Percentiles rank a stretch among this genome's conserved stretches.
These are phyloP conservation scores for Tretioscincus oriximinensis DNA, from an alignment of 2,113 vertebrate species.

Conservation along the genomic window DNA sequence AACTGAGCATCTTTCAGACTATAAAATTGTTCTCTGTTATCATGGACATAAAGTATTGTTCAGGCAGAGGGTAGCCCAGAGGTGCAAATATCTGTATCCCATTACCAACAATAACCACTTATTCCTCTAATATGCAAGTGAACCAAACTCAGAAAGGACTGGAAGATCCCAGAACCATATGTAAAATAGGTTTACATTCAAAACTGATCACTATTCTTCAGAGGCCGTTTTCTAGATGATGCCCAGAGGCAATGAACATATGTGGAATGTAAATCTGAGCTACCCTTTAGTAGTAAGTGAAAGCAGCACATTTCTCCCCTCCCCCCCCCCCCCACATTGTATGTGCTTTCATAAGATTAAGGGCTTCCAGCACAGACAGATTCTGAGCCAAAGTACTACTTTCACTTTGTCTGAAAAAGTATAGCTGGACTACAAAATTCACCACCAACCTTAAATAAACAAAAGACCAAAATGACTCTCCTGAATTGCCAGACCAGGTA, in stretches of 20 bases:
- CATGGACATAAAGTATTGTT: neutral
- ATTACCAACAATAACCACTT: neutral
- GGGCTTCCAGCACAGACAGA: neutral
- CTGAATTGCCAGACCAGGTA: neutral
- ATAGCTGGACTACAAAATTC: neutral
- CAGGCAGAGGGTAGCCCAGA: slow-evolving; percentile 5
- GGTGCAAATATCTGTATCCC: slow-evolving; percentile 29
- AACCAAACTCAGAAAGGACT: slow-evolving; percentile 36
- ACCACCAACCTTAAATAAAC: neutral
- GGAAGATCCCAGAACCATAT: slow-evolving; percentile 47
- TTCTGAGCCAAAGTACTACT: neutral
- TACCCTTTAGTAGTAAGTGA: neutral
- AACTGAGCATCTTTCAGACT: neutral
- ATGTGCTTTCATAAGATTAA: neutral
- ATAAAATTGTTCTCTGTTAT: neutral
- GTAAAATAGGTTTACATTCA: slow-evolving; percentile 61
- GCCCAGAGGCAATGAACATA: slow-evolving; percentile 38
- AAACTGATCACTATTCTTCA: slow-evolving; percentile 42
- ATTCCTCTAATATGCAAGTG: slow-evolving; percentile 10
- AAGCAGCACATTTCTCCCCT: neutral
- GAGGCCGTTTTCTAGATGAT: neutral
- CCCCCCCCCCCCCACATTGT: no score
- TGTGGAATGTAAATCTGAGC: rapidly evolving
- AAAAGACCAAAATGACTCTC: neutral
- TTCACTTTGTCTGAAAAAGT: neutral